Evolutionary conservation across 2,113 vertebrate species (phyloP), one percentile per base, ranked within the genome.

Genomic region (Catharus bicknelli): DNA sequence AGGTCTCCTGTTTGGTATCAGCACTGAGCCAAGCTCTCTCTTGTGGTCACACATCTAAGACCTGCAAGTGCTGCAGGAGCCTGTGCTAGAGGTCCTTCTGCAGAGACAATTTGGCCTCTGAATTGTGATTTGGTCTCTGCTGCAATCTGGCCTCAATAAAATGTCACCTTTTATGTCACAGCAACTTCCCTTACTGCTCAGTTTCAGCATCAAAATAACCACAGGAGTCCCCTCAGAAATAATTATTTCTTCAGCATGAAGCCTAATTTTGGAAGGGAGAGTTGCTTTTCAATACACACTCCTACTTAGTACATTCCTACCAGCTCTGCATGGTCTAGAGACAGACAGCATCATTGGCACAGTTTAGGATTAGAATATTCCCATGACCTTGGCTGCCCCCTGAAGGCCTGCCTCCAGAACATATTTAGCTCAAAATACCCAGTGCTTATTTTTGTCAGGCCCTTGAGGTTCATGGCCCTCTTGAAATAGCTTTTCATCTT

Each of bases 341-440:
- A 38, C 10, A 78, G 53, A 29, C 54, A 68, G 70, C 50, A 42
- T 29, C 47, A 13, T 16, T 38, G 55, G 38, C 86, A 67, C 30
- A 45, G 30, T 63, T 81, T 38, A 75, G n/a, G 43, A 61, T 70
- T 62, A 51, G 38, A 83, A 50, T 42, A 76, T 83, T 94, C 64
- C 68, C 80, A 74, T 81, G 90, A 93, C 85, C 68, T 88, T 36
- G 3, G 40, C 75, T 91, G 88, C 74, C 32, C 87, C 55, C 79
- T 45, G 29, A 88, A 95, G 40, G 27, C 73, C 68, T 86, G 54
- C 23, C 21, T 34, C 22, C n/a, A 8, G 43, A 61, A 88, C 9
- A 32, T 59, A 91, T 67, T 95, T 74, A 95, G 85, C 26, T 62
- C 58, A 36, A 86, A 95, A 93, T 58, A 74, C 3, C 30, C 64